Percentiles rank a stretch among this genome's conserved stretches.
These are phyloP conservation scores for Cerastis rubricosa DNA, from an alignment of 2,888 invertebrate genomes.

Conservation along the genomic window DNA sequence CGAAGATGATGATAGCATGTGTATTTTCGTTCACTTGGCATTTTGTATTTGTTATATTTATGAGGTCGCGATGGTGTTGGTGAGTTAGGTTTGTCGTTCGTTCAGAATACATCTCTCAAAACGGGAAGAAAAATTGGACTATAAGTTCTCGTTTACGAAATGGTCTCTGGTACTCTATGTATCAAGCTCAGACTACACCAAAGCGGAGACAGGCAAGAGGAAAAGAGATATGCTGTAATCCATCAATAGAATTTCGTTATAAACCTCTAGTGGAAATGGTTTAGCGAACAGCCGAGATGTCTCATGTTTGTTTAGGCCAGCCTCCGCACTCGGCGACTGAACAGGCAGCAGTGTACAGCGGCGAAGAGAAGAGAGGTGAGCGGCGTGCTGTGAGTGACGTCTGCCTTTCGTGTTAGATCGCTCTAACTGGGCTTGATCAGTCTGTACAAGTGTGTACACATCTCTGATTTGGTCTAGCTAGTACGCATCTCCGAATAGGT, in stretches of 20 bases:
- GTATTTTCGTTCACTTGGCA: neutral
- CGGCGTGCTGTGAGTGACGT: neutral
- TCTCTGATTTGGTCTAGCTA: neutral
- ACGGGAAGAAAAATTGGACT: no score
- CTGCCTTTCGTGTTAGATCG: no score
- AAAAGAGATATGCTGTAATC: neutral
- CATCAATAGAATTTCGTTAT: neutral
- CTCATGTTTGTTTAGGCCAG: neutral
- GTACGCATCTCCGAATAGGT: neutral
- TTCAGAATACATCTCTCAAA: neutral
- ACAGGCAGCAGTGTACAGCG: neutral
- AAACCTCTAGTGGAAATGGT: neutral
- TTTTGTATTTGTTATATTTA: no score
- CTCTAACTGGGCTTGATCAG: neutral
- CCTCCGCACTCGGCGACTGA: neutral
- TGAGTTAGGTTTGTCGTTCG: neutral
- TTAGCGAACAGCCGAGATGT: neutral
- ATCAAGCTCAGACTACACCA: neutral
- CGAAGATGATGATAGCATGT: no score
- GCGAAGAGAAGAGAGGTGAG: neutral
- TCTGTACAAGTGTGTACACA: neutral
- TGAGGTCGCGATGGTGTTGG: no score
- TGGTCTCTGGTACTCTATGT: neutral
- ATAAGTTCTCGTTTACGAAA: neutral
- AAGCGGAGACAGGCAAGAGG: neutral